A percentile compares a stretch with the other conserved stretches of the same genome.
Evolutionary conservation across 2,797 vertebrate genomes (phyloP).

Genomic region (Falco cherrug): DNA sequence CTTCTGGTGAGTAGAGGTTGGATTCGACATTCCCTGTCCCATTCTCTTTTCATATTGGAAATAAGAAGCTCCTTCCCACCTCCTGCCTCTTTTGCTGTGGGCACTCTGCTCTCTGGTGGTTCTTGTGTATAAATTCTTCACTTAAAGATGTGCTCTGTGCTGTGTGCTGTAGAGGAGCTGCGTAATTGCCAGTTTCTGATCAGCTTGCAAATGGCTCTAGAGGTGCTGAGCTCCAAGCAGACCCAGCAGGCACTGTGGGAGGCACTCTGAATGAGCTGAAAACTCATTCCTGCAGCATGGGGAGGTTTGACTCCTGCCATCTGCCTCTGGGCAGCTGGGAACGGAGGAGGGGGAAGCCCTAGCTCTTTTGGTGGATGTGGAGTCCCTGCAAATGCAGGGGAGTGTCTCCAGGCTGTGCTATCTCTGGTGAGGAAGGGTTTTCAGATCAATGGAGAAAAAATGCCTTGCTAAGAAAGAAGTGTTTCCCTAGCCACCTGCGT

Average conservation of each 20-base stretch:
- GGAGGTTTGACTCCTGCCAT: conserved; percentile 15
- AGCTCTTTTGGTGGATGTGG: neutral
- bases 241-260: conserved; percentile 26
- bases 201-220: conserved; percentile 33
- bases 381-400: neutral
- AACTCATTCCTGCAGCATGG: neutral
- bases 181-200: conserved; percentile 9
- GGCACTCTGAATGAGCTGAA: conserved; percentile 19
- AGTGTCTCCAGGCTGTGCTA: neutral
- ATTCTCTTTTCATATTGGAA: conserved; percentile 16
- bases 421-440: neutral
- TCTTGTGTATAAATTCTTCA: conserved; percentile 43
- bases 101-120: conserved; percentile 59
- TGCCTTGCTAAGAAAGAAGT: neutral
- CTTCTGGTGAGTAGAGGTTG: conserved; percentile 50
- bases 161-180: neutral
- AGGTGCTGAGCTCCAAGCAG: neutral
- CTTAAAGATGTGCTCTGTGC: neutral
- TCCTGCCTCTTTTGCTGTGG: conserved; percentile 46
- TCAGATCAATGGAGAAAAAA: neutral
- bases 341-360: conserved; percentile 1
- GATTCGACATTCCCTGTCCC: conserved; percentile 21
- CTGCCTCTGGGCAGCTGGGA: conserved; percentile 47
- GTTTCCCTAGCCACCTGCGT: rapidly evolving
- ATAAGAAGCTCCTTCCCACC: conserved; percentile 35